phyloP scores from a whole-genome alignment of 2,113 vertebrate species.

The Mustelus asterias region DNA sequence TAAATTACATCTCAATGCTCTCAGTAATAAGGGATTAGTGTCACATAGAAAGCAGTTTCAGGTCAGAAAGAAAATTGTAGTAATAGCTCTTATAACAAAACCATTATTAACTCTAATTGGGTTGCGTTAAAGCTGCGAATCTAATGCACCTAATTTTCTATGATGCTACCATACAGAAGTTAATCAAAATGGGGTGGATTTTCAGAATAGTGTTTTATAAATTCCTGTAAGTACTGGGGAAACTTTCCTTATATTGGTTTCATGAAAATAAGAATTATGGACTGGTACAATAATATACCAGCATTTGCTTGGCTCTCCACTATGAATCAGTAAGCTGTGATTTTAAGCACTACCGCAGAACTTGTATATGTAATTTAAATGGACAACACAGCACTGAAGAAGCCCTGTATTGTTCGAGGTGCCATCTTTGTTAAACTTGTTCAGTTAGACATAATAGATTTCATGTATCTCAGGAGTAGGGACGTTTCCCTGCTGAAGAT shows the following conservation, averaged over 20 bases:
- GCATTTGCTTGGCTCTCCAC: not conserved
- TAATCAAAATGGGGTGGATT: not conserved
- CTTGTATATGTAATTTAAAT: not conserved
- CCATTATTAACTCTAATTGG: conserved; percentile 34
- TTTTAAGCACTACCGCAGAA: not conserved
- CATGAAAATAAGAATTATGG: not conserved
- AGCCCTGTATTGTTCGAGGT: not conserved
- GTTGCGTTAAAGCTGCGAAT: not conserved
- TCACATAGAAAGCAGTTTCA: conserved; percentile 10
- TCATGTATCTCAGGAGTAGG: not conserved
- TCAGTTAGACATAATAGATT: not conserved
- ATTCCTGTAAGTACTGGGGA: not conserved
- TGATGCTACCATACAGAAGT: not conserved
- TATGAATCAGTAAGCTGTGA: not conserved
- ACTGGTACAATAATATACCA: not conserved
- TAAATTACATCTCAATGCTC: conserved; percentile 31
- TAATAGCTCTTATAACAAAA: conserved; percentile 16
- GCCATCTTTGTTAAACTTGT: not conserved
- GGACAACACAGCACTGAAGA: not conserved
- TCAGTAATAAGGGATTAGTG: conserved; percentile 32
- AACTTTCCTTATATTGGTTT: not conserved
- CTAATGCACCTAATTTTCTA: not conserved
- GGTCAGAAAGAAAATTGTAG: conserved; percentile 30
- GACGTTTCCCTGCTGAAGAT: not conserved
- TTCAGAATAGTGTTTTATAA: not conserved